Evolutionary conservation across 64 coral and sea anemone genomes (phyloP).

Genomic region (Exaiptasia diaphana): DNA sequence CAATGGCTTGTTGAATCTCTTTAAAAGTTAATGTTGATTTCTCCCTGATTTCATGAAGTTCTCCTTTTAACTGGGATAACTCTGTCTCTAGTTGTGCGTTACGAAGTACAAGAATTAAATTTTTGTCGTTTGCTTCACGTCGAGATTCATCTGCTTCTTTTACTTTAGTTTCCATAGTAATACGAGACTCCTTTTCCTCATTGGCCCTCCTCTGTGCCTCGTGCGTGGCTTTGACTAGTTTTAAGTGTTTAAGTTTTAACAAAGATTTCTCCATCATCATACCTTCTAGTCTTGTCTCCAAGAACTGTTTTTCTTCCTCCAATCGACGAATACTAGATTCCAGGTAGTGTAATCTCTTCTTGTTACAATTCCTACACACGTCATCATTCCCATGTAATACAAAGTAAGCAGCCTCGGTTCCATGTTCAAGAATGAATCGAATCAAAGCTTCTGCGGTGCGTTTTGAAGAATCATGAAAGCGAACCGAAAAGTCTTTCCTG

Average conservation of each 20-base stretch:
- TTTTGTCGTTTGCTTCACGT: background rate
- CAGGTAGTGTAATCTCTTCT: background rate
- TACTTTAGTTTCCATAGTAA: background rate
- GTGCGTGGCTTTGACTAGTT: background rate
- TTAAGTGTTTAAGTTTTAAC: background rate
- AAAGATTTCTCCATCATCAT: constrained; percentile 2
- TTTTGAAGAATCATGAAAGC: constrained; percentile 15
- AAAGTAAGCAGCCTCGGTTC: background rate
- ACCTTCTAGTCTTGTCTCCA: background rate
- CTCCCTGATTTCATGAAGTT: background rate
- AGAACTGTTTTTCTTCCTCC: background rate
- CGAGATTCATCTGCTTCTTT: background rate
- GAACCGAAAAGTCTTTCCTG: constrained; percentile 53
- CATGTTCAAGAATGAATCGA: constrained; percentile 28
- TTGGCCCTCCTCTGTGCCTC: background rate
- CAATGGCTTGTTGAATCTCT: background rate
- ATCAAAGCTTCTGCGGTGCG: constrained; percentile 27
- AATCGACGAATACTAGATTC: constrained; percentile 9
- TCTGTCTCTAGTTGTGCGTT: background rate
- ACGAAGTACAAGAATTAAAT: background rate
- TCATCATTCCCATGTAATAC: background rate
- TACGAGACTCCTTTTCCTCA: background rate
- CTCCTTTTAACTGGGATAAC: background rate
- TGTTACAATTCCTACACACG: no score
- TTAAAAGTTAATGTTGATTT: background rate